These are phyloP conservation scores for Zootermopsis nevadensis DNA, from an alignment of 2,888 invertebrate genomes.

Conservation along the genomic window DNA sequence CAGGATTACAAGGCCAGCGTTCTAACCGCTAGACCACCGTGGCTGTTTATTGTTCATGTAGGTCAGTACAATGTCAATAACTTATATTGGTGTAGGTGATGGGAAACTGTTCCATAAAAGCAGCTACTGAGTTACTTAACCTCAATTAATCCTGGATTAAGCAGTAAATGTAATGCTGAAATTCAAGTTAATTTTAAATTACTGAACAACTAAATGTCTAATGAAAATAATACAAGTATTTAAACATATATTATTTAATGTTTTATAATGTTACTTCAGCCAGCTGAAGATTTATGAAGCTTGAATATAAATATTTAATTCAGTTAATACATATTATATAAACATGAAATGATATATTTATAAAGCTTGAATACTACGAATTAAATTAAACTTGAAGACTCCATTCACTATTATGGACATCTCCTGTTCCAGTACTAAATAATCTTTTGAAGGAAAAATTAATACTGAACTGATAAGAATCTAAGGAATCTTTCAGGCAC, in stretches of 20 bases:
- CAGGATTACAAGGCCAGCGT: too few relatives aligned
- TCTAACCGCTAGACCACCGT: too few relatives aligned
- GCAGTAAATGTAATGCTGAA: too few relatives aligned
- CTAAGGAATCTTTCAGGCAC: background rate
- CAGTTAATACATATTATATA: background rate
- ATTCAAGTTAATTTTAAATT: too few relatives aligned
- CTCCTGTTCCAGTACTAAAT: background rate
- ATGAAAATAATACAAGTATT: too few relatives aligned
- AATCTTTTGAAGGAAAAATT: background rate
- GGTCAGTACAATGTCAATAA: too few relatives aligned
- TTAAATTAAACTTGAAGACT: constrained; percentile 4
- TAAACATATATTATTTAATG: background rate
- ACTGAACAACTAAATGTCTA: too few relatives aligned
- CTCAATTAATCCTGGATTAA: too few relatives aligned
- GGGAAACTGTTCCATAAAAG: too few relatives aligned
- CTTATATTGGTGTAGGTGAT: too few relatives aligned
- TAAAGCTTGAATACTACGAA: background rate
- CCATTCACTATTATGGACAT: background rate
- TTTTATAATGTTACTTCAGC: background rate
- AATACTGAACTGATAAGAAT: background rate
- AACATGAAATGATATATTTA: background rate
- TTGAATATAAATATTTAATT: background rate
- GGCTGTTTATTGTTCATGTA: too few relatives aligned
- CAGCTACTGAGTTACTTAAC: too few relatives aligned
- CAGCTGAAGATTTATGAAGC: background rate